Conservation (phyloP, 1,140 invertebrate genomes). For the Palaemon carinicauda region DNA sequence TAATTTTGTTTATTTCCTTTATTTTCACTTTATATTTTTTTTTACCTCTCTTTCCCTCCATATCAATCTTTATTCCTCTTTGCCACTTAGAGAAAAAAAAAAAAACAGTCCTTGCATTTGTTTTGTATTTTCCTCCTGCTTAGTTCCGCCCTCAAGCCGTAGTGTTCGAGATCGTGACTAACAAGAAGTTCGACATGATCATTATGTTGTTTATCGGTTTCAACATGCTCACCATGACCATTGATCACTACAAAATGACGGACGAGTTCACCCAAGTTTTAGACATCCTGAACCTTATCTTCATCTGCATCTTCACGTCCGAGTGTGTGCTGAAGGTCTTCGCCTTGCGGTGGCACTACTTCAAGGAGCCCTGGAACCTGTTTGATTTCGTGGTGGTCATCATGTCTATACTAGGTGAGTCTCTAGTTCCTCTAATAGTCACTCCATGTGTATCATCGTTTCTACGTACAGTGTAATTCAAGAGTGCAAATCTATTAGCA, state of each 20-base stretch:
- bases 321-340: slow-evolving; percentile 98
- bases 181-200: slow-evolving; percentile 99
- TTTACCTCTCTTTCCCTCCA: neutral
- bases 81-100: neutral
- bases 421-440: neutral
- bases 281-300: slow-evolving; percentile 93
- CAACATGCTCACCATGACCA: slow-evolving; percentile 98
- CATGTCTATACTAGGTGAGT: slow-evolving; percentile 94
- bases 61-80: neutral
- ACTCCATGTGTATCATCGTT: neutral
- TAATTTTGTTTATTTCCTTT: too few species aligned
- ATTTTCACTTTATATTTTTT: too few species aligned
- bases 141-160: slow-evolving; percentile 95
- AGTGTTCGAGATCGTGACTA: slow-evolving; percentile 95
- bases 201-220: slow-evolving; percentile 99
- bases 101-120: slow-evolving; percentile 27
- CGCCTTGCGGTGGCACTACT: slow-evolving; percentile 96
- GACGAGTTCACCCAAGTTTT: slow-evolving; percentile 83
- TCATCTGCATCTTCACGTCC: slow-evolving; percentile 97
- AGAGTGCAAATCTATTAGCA: too few species aligned
- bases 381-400: slow-evolving; percentile 99
- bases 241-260: slow-evolving; percentile 93
- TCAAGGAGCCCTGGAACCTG: slow-evolving; percentile 99
- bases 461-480: neutral
- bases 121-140: slow-evolving; percentile 30